Base-by-base conservation (phyloP, 2,113 vertebrate genomes). In the Engraulis encrasicolus region DNA sequence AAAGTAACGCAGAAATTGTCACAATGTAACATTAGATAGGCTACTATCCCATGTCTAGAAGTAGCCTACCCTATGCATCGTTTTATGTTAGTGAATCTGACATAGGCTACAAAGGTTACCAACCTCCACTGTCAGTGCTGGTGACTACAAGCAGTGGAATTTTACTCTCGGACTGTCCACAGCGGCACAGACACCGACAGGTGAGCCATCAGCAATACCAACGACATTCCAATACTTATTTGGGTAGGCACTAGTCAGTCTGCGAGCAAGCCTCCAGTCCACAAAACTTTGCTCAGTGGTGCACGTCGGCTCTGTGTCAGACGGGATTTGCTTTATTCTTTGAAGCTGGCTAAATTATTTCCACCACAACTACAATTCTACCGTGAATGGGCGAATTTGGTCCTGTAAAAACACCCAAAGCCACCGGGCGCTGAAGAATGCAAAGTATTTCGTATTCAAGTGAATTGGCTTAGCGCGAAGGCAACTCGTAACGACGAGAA, bases 401-500 rank as follows among this genome's bases (percentile, higher is more conserved):
- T 78, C 83, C 80, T 81, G 74, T 71, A 58, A 87, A 85, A 85
- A 79, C 86, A 87, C 82, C 48, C 81, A 0, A 17, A 71, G 74
- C 79, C 66, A 38, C 81, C 71, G 54, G 19, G 82, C 61, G 83
- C 77, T 74, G 0, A 85, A 81, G 86, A 89, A 89, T 89, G 83
- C n/a, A 5, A 87, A 84, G 78, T 86, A 84, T 84, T 84, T 52
- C 27, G 78, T 52, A 14, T 27, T 17, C 81, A 74, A 61, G 19
- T 74, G 31, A 15, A 27, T 45, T 45, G 27, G 19, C 9, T n/a
- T 18, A 18, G 9, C 37, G n/a, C 20, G 49, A 14, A 40, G 23
- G 20, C n/a, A 15, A 71, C 12, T 4, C 61, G 58, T 12, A 36
- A 74, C 54, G 54, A 58, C 18, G 20, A 15, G 17, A 54, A 54